Percentiles rank a stretch among this genome's conserved stretches.
Evolutionary conservation across 30 jellyfish, hydroid and myxozoan genomes (phyloP).

Genomic region (Rhopilema esculentum): DNA sequence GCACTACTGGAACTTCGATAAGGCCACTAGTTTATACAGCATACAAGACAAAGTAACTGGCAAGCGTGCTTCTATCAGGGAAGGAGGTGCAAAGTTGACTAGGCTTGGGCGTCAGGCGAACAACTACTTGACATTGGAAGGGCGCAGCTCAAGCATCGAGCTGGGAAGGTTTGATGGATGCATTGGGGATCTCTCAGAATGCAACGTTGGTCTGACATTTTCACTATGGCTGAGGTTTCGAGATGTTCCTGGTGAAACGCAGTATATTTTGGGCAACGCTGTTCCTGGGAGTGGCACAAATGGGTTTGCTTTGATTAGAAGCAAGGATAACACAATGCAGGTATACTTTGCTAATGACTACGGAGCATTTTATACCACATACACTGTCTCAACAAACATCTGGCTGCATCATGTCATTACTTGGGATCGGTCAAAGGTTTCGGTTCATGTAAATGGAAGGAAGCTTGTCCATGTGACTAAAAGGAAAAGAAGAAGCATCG

Average conservation of each 20-base stretch:
- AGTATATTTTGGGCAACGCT: conserved; percentile 53
- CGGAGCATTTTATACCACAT: not conserved
- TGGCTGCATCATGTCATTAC: conserved; percentile 68
- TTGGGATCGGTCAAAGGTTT: conserved; percentile 44
- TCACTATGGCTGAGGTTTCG: conserved; percentile 71
- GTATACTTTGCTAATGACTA: not conserved
- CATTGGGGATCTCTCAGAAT: conserved; percentile 32
- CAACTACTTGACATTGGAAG: conserved; percentile 57
- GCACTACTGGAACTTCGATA: conserved; percentile 75
- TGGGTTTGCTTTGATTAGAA: conserved; percentile 45
- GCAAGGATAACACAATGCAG: conserved; percentile 31
- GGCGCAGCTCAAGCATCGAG: conserved; percentile 67
- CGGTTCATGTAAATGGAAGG: conserved; percentile 46
- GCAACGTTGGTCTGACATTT: conserved; percentile 58
- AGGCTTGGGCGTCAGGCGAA: conserved; percentile 38
- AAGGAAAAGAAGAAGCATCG: not conserved
- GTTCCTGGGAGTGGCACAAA: not conserved
- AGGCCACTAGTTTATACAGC: conserved; percentile 54
- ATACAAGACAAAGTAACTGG: conserved; percentile 62
- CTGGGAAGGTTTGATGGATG: conserved; percentile 67
- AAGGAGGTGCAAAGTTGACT: conserved; percentile 69
- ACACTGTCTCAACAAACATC: conserved; percentile 7
- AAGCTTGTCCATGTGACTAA: conserved; percentile 8
- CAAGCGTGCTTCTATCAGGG: conserved; percentile 38
- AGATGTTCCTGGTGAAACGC: conserved; percentile 15